Conservation (phyloP, 1,140 invertebrate species). For the Saccostrea cuccullata region DNA sequence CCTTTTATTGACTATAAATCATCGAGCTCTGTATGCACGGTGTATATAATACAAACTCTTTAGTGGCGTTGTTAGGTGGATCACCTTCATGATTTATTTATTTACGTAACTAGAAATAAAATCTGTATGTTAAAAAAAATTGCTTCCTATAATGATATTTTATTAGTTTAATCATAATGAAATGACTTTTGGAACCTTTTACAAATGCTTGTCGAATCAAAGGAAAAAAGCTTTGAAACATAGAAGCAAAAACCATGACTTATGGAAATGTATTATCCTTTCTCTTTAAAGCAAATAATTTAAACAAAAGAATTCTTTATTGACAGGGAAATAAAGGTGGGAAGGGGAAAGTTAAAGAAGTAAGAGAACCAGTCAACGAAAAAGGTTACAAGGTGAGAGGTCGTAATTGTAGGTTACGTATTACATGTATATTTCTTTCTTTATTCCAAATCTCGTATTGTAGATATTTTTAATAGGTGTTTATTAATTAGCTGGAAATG, state of each 20-base stretch:
- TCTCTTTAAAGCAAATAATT: neutral
- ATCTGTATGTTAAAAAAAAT: neutral
- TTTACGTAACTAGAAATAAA: neutral
- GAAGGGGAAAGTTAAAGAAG: neutral
- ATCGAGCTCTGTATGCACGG: neutral
- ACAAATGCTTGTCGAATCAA: neutral
- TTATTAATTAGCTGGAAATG: too few relatives aligned
- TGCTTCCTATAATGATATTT: neutral
- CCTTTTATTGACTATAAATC: neutral
- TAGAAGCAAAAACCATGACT: too few relatives aligned
- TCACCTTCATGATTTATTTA: neutral
- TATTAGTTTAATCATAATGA: neutral
- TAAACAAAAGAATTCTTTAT: neutral
- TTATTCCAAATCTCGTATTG: too few relatives aligned
- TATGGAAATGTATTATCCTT: too few relatives aligned
- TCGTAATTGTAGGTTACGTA: neutral
- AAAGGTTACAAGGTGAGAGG: slow-evolving; percentile 21
- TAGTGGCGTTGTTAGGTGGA: neutral
- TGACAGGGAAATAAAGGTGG: neutral
- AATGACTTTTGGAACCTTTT: neutral
- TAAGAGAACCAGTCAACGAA: slow-evolving; percentile 26
- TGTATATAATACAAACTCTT: neutral
- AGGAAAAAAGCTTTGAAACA: too few relatives aligned
- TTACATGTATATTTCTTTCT: too few relatives aligned
- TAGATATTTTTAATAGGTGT: too few relatives aligned